phyloP scores from a whole-genome alignment of 2,888 invertebrate species.

The Lasius platythorax region DNA sequence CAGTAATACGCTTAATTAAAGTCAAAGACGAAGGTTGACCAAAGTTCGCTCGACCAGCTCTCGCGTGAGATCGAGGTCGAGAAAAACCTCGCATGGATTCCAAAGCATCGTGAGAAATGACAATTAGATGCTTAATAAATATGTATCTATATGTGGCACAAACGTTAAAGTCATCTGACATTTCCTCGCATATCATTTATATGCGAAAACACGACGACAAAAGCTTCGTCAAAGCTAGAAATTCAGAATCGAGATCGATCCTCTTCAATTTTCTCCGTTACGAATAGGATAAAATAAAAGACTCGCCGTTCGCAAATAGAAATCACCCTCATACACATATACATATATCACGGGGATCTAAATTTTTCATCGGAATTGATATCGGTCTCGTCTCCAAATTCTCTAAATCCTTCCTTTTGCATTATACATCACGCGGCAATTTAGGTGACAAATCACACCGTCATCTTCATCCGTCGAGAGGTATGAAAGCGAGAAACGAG shows the following conservation, averaged over 20 bases:
- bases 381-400: background rate
- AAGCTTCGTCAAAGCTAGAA: background rate
- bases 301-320: background rate
- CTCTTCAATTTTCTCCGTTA: background rate
- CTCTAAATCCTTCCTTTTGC: background rate
- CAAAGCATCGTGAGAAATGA: background rate
- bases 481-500: background rate
- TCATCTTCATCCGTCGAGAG: background rate
- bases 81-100: background rate
- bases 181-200: background rate
- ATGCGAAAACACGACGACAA: background rate
- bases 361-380: background rate
- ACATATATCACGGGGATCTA: background rate
- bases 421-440: background rate
- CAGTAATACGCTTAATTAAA: slow-evolving; percentile 68
- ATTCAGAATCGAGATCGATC: background rate
- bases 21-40: slow-evolving; percentile 62
- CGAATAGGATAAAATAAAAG: background rate
- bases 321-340: background rate
- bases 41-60: slow-evolving; percentile 43
- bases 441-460: background rate
- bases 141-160: background rate
- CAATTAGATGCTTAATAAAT: background rate
- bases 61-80: slow-evolving; percentile 41
- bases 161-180: background rate